Evolutionary conservation across 2,797 vertebrate genomes (phyloP).

Genomic region (Arrhamphus sclerolepis): DNA sequence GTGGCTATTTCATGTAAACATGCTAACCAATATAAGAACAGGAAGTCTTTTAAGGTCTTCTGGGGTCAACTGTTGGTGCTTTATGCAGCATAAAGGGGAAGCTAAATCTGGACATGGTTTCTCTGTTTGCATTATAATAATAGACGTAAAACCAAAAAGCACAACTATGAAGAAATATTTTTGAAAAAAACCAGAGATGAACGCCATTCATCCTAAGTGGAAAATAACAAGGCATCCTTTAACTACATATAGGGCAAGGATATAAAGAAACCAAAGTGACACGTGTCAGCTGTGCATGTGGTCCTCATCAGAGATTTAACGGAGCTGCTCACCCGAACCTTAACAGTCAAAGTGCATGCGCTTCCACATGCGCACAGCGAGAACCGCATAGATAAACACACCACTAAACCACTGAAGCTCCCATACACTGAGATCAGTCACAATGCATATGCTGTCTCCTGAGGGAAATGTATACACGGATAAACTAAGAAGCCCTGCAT

Average conservation of each 20-base stretch:
- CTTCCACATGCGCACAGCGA: slow-evolving; percentile 7
- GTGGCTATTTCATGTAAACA: too few relatives aligned
- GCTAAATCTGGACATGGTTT: slow-evolving; percentile 47
- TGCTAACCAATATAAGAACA: background rate
- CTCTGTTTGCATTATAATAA: slow-evolving; percentile 48
- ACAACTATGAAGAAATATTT: slow-evolving; percentile 36
- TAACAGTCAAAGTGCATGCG: slow-evolving; percentile 25
- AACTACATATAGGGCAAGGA: slow-evolving; percentile 24
- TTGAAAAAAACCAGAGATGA: slow-evolving; percentile 25
- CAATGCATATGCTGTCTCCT: slow-evolving; percentile 10
- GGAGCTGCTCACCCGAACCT: slow-evolving; percentile 14
- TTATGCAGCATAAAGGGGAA: slow-evolving; percentile 21
- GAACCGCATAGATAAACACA: slow-evolving; percentile 43
- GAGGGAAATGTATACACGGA: slow-evolving; percentile 15
- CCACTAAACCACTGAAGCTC: slow-evolving; percentile 6
- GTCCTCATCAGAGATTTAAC: slow-evolving; percentile 28
- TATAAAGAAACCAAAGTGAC: slow-evolving; percentile 20
- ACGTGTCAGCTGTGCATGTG: slow-evolving; percentile 26
- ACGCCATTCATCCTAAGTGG: slow-evolving; percentile 48
- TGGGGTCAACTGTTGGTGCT: slow-evolving; percentile 24
- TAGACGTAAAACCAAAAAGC: slow-evolving; percentile 40
- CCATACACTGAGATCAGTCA: slow-evolving; percentile 4
- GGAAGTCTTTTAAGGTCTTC: slow-evolving; percentile 19
- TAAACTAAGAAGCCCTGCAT: background rate
- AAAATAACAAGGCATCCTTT: slow-evolving; percentile 60